Percentiles rank a stretch among this genome's conserved stretches.
Evolutionary conservation across 2,113 vertebrate species (phyloP).

Genomic region (Oophaga pumilio): DNA sequence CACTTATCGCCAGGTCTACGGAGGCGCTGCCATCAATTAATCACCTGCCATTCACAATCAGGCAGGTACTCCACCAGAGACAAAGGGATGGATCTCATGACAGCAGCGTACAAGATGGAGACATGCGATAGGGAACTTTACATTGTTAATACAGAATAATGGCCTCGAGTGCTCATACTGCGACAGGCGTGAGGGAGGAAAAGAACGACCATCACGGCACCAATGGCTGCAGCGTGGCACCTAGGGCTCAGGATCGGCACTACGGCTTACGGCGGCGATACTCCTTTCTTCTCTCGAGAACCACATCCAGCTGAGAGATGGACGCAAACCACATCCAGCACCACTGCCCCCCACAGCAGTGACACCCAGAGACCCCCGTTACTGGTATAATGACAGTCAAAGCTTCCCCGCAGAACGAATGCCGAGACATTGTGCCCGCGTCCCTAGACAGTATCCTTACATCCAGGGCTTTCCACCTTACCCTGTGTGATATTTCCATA

Average conservation of each 20-base stretch:
- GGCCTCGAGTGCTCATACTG: background rate
- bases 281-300: too few species aligned
- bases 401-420: too few species aligned
- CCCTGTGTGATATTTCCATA: too few species aligned
- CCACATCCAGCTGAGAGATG: too few species aligned
- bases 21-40: conserved; percentile 37
- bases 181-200: background rate
- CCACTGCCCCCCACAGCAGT: too few species aligned
- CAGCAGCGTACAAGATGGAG: conserved; percentile 29
- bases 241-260: background rate
- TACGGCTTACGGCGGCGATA: too few species aligned
- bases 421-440: too few species aligned
- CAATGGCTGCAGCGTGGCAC: background rate
- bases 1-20: conserved; percentile 16
- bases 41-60: conserved; percentile 34
- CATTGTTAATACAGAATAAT: conserved; percentile 18
- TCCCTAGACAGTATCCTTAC: too few species aligned
- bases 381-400: too few species aligned
- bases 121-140: conserved; percentile 11
- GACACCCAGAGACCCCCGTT: too few species aligned
- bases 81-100: conserved; percentile 19
- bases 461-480: too few species aligned
- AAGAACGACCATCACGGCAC: background rate
- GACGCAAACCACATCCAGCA: too few species aligned
- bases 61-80: conserved; percentile 23